Evolutionary conservation across 2,113 vertebrate species (phyloP), one percentile per base, ranked within the genome.

Genomic region (Mirounga angustirostris): DNA sequence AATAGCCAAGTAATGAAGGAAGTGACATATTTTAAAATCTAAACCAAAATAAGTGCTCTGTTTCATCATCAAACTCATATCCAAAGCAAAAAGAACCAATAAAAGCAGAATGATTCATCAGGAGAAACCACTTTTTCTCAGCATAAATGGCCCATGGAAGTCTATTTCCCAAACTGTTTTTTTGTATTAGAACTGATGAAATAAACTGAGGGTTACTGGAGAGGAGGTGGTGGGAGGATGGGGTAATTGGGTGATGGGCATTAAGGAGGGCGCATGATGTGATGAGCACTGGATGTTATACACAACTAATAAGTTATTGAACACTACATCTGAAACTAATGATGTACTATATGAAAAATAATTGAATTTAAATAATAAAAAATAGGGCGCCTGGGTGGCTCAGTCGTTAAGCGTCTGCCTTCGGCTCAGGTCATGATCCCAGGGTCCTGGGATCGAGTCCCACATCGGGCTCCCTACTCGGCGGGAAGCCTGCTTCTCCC

Each of bases 31-130:
- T 79, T 83, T 30, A 80, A 95, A 95, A 91, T 79, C 9, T n/a
- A 59, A 73, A 58, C 11, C 74, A 73, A 94, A 92, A 79, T 79
- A 76, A 63, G 24, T 89, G 76, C 7, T 94, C 16, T 28, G 58
- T 80, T 93, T 95, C 24, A 54, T n/a, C 61, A 92, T 33, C 19
- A 40, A 71, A 65, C 11, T 91, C 2, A 11, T 16, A 84, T 89
- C 19, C 22, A 21, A 95, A 96, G 33, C 28, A 59, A 86, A 95
- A 86, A 13, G 43, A 96, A 74, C 8, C 36, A 79, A 56, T 30
- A 50, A 82, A 88, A 96, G 14, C 3, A 18, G 11, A 63, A 10
- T 40, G 71, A 91, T 82, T 93, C 19, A 73, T 71, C 30, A 2
- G 16, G 10, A 86, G n/a, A 93, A 92, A 13, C 3, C 9, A 76